Evolutionary conservation across 2,888 invertebrate genomes (phyloP), one percentile per base, ranked within the genome.

Genomic region (Serrognathus titanus): DNA sequence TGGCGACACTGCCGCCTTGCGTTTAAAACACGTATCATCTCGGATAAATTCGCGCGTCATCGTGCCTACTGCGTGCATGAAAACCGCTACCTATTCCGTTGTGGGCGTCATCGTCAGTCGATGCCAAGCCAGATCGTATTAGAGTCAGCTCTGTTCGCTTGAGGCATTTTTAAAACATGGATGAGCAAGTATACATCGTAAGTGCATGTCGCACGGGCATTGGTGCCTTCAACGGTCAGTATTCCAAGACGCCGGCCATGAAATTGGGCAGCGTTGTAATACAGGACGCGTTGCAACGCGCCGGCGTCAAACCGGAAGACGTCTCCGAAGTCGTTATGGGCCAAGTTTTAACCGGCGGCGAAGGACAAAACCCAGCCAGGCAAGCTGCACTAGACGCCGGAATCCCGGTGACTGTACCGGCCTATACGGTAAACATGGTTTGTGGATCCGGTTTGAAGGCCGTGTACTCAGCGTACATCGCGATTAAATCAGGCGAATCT

Each of bases 301-400:
- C 84, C 2, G 78, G 80, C 48, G 69, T 89, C 11, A 65, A 78
- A 24, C 77, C 82, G 0, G 76, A 80, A 38, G 84, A 89, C 71
- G 85, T 92, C 16, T 83, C 85, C 38, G 90, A 92, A 81, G 90
- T 93, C 45, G 86, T 92, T 62, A 74, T 92, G 74, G 93, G 92
- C 3, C 91, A 92, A 79, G 89, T 90, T 1, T 72, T 88, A 45
- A 82, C 83, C 20, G 85, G 85, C 63, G 89, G 84, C 3, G 85
- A 89, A 74, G 92, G 92, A n/a, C 92, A 91, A 79, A 92, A 92
- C 77, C 88, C 92, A 50, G 89, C 89, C 0, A 80, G 92, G 56
- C 91, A 92, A 74, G 89, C 92, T 35, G 79, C 89, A 2, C 72
- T 90, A 2, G 82, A 82, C 65, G 92, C 90, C 24, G 88, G 88